Evolutionary conservation across 2,797 vertebrate species (phyloP).

Genomic region (Myoxocephalus aenaeus): DNA sequence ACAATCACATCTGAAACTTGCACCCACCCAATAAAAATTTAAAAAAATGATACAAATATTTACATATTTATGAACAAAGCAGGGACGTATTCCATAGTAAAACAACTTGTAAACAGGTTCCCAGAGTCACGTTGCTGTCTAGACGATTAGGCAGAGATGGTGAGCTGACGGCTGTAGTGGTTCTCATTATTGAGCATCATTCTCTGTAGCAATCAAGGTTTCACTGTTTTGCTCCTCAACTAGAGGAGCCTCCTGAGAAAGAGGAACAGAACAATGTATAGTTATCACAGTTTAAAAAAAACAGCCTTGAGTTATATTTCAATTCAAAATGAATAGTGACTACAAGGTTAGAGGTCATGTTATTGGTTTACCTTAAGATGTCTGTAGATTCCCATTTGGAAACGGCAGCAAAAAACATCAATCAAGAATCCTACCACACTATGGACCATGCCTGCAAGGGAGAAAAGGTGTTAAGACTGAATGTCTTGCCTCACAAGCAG

Average conservation of each 20-base stretch:
- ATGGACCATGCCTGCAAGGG: slow-evolving; percentile 92
- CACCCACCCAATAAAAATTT: background rate
- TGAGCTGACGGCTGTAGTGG: slow-evolving; percentile 13
- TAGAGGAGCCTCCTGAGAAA: slow-evolving; percentile 46
- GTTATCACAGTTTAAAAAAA: background rate
- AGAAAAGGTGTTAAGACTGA: slow-evolving; percentile 14
- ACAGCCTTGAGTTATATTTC: background rate
- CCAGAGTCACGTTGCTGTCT: slow-evolving; percentile 22
- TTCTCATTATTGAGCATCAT: slow-evolving; percentile 27
- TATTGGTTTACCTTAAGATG: slow-evolving; percentile 74
- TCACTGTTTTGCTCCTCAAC: slow-evolving; percentile 28
- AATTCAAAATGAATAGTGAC: background rate
- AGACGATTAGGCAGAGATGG: slow-evolving; percentile 11
- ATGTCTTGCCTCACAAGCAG: background rate
- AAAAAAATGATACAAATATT: slow-evolving; percentile 15
- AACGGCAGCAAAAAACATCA: slow-evolving; percentile 94
- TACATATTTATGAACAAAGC: slow-evolving; percentile 28
- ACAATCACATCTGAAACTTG: slow-evolving; percentile 7
- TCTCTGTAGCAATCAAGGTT: slow-evolving; percentile 31
- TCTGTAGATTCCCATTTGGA: slow-evolving; percentile 89
- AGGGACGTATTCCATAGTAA: slow-evolving; percentile 16
- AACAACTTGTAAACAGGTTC: slow-evolving; percentile 61
- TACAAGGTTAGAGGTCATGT: background rate
- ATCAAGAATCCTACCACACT: slow-evolving; percentile 91
- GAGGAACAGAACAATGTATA: background rate